Evolutionary conservation across 2,113 vertebrate species (phyloP).

Genomic region (Anas platyrhynchos): DNA sequence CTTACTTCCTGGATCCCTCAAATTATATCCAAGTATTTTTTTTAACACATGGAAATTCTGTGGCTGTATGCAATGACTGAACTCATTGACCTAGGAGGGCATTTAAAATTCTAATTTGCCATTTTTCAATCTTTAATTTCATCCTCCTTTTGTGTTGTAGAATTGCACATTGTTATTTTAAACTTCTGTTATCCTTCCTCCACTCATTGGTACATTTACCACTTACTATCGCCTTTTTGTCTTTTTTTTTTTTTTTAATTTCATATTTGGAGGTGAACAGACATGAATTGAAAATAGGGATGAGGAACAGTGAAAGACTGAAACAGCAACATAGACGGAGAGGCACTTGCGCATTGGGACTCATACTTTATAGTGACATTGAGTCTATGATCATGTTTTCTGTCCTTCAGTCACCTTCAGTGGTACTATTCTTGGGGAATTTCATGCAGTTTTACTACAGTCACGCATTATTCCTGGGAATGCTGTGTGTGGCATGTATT

Average conservation of each 20-base stretch:
- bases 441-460: neutral
- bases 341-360: neutral
- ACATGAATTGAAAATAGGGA: neutral
- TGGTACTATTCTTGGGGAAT: neutral
- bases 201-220: neutral
- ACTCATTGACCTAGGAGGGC: neutral
- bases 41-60: neutral
- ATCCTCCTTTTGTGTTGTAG: neutral
- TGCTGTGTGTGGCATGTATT: neutral
- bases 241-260: neutral
- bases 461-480: neutral
- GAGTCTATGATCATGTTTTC: neutral
- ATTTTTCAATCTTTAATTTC: neutral
- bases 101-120: neutral
- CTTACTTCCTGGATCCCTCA: neutral
- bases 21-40: neutral
- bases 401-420: neutral
- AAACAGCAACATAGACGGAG: neutral
- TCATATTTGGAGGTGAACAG: neutral
- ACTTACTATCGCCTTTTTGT: fast-evolving
- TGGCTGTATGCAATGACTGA: neutral
- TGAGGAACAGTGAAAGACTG: neutral
- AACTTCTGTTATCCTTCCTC: neutral
- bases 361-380: neutral
- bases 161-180: neutral